phyloP scores from a whole-genome alignment of 92 coral and sea anemone genomes.

The Zoanthus sociatus region DNA sequence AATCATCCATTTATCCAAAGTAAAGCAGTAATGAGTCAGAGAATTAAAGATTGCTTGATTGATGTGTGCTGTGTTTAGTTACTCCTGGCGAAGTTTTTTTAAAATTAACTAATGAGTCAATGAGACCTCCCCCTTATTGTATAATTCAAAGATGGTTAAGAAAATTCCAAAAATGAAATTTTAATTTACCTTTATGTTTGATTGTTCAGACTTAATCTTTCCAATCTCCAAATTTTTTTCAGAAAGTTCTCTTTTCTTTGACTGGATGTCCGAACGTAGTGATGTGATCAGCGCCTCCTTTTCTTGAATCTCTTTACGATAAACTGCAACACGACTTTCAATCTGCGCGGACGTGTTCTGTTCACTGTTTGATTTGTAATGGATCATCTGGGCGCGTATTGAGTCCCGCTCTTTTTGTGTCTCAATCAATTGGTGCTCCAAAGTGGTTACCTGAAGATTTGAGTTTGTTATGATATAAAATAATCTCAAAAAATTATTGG shows the following conservation, averaged over 20 bases:
- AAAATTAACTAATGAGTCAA: too few relatives aligned
- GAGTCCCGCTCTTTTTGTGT: constrained; percentile 48
- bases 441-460: constrained; percentile 22
- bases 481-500: too few relatives aligned
- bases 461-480: too few relatives aligned
- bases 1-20: too few relatives aligned
- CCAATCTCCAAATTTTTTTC: constrained; percentile 19
- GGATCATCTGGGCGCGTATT: constrained; percentile 48
- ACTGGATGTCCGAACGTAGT: constrained; percentile 51
- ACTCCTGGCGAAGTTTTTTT: too few relatives aligned
- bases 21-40: too few relatives aligned
- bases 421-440: constrained; percentile 39
- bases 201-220: constrained; percentile 32
- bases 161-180: too few relatives aligned
- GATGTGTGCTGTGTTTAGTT: too few relatives aligned
- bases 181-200: constrained; percentile 1
- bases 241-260: constrained; percentile 30
- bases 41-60: too few relatives aligned
- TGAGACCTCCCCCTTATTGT: too few relatives aligned
- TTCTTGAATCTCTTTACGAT: constrained; percentile 55
- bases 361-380: constrained; percentile 48
- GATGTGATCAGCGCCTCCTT: constrained; percentile 45
- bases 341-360: constrained; percentile 53
- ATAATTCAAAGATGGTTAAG: too few relatives aligned
- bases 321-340: constrained; percentile 56